Percentiles rank a stretch among this genome's conserved stretches.
phyloP scores from a whole-genome alignment of 2,797 vertebrate species.

The Chelonia mydas region DNA sequence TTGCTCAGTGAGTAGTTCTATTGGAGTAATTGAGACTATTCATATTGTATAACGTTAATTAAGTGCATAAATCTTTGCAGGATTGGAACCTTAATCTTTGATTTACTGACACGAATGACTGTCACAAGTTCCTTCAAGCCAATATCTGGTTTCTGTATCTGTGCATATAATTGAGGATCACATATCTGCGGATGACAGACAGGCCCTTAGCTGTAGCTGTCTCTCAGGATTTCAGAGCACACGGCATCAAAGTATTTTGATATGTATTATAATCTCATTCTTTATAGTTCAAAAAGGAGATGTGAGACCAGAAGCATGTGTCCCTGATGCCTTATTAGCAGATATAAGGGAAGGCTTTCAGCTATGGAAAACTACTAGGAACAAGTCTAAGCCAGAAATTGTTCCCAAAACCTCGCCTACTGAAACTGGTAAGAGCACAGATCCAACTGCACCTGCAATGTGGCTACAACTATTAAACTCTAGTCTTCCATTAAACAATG shows the following conservation, averaged over 20 bases:
- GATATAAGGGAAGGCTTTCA: constrained; percentile 89
- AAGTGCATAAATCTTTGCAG: not conserved
- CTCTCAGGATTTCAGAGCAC: not conserved
- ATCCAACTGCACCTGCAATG: not conserved
- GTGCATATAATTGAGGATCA: constrained; percentile 33
- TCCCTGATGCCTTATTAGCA: constrained; percentile 85
- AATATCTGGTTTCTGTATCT: constrained; percentile 52
- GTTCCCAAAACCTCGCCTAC: constrained; percentile 60
- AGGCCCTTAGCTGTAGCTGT: not conserved
- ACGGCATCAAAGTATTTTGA: not conserved
- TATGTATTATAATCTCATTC: not conserved
- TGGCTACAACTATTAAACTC: not conserved
- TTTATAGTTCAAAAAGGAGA: constrained; percentile 81
- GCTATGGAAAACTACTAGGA: constrained; percentile 86
- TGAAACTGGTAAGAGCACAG: constrained; percentile 77
- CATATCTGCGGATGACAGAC: constrained; percentile 54
- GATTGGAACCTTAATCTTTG: constrained; percentile 22
- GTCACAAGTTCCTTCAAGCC: constrained; percentile 35
- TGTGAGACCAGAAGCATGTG: constrained; percentile 83
- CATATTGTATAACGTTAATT: not conserved
- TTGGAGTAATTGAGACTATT: fast-evolving
- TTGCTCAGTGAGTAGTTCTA: not conserved
- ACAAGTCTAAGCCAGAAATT: constrained; percentile 83
- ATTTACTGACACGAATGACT: constrained; percentile 37
- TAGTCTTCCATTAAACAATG: not conserved